Conservation (phyloP, 2,888 invertebrate species). For the Pseudococcus jackbeardsleyi region DNA sequence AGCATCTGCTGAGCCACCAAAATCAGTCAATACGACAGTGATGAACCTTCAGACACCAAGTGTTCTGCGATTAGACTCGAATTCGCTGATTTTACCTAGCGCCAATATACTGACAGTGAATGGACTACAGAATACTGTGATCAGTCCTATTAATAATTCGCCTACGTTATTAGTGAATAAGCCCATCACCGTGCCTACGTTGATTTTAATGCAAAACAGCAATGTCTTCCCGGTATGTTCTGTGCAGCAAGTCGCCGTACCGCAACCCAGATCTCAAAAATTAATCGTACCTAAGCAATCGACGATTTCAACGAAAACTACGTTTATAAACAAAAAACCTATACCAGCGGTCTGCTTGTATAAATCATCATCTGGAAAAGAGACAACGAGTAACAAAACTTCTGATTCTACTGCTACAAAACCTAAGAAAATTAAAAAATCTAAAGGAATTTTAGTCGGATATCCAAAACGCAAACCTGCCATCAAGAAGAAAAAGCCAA, state of each 20-base stretch:
- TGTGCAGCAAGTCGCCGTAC: constrained; percentile 26
- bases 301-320: constrained; percentile 68
- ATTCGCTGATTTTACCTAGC: constrained; percentile 48
- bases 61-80: constrained; percentile 42
- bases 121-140: constrained; percentile 45
- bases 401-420: constrained; percentile 50
- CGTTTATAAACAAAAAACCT: constrained; percentile 68
- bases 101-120: constrained; percentile 51
- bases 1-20: background rate
- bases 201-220: constrained; percentile 67
- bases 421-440: constrained; percentile 30
- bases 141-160: constrained; percentile 41
- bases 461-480: constrained; percentile 58
- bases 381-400: background rate
- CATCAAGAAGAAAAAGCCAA: background rate
- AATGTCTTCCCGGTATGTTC: constrained; percentile 44
- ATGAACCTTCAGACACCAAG: constrained; percentile 27
- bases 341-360: constrained; percentile 68
- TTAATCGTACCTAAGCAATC: constrained; percentile 67
- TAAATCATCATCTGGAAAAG: constrained; percentile 57
- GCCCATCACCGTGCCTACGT: constrained; percentile 66
- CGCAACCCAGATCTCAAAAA: constrained; percentile 58
- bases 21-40: constrained; percentile 5
- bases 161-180: constrained; percentile 50
- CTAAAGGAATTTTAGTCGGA: constrained; percentile 60